phyloP scores from a whole-genome alignment of 2,113 vertebrate genomes.

The Esox niger region DNA sequence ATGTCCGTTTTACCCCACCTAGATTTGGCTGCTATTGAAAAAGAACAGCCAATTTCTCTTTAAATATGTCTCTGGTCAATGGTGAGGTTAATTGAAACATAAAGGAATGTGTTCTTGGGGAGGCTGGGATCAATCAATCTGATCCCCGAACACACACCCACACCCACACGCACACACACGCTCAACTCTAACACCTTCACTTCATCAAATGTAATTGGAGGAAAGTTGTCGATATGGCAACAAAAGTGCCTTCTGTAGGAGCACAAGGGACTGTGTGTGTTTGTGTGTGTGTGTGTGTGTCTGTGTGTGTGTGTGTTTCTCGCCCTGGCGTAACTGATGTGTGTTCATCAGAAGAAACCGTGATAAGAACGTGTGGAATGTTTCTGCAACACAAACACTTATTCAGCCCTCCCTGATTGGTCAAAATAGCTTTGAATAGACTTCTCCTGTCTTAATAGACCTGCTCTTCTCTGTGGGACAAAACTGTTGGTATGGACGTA shows the following conservation, averaged over 20 bases:
- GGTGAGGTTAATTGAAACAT: constrained; percentile 50
- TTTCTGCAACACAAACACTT: too few relatives aligned
- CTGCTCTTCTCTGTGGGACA: too few relatives aligned
- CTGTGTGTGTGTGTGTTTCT: background rate
- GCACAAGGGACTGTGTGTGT: background rate
- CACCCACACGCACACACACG: too few relatives aligned
- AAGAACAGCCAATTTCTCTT: constrained; percentile 32
- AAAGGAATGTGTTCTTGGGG: constrained; percentile 32
- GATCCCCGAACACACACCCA: constrained; percentile 1
- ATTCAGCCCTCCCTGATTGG: too few relatives aligned
- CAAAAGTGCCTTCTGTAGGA: constrained; percentile 5
- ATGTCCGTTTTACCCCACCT: constrained; percentile 31
- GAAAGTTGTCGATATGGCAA: constrained; percentile 19
- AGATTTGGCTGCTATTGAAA: constrained; percentile 28
- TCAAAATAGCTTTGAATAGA: too few relatives aligned
- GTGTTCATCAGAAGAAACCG: too few relatives aligned
- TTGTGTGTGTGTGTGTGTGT: background rate
- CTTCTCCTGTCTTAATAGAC: too few relatives aligned
- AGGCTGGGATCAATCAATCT: constrained; percentile 24
- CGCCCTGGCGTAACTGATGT: too few relatives aligned
- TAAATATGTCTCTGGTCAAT: constrained; percentile 41
- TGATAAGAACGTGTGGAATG: too few relatives aligned
- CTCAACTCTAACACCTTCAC: constrained; percentile 18
- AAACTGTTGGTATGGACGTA: too few relatives aligned
- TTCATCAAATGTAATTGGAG: constrained; percentile 30